Conservation (phyloP, 1,140 invertebrate genomes). For the Antheraea pernyi region DNA sequence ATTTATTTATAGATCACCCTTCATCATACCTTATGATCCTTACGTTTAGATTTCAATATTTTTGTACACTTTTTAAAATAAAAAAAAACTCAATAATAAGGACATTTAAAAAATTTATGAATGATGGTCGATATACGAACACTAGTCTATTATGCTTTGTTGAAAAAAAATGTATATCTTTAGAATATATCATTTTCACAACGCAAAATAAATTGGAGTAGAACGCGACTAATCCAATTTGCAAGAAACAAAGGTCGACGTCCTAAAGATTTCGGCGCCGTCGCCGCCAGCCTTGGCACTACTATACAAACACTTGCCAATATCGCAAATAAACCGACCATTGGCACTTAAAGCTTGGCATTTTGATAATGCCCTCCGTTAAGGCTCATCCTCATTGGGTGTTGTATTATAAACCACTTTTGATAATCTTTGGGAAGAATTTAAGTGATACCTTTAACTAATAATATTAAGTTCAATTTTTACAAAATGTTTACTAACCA, state of each 20-base stretch:
- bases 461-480: too few relatives aligned
- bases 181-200: not conserved
- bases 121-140: too few relatives aligned
- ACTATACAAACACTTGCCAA: slow-evolving; percentile 53
- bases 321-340: slow-evolving; percentile 70
- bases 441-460: too few relatives aligned
- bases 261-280: slow-evolving; percentile 53
- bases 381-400: slow-evolving; percentile 34
- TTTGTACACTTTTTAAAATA: too few relatives aligned
- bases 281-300: slow-evolving; percentile 59
- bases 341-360: slow-evolving; percentile 67
- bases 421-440: too few relatives aligned
- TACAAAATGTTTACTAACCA: too few relatives aligned
- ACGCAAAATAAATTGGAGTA: not conserved
- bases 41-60: too few relatives aligned
- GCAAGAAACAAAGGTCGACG: slow-evolving; percentile 53
- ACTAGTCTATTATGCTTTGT: not conserved
- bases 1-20: too few relatives aligned
- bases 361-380: slow-evolving; percentile 48
- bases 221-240: not conserved
- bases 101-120: too few relatives aligned
- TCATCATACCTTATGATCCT: too few relatives aligned
- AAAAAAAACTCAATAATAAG: too few relatives aligned
- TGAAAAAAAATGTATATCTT: not conserved
- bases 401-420: too few relatives aligned